A percentile compares a stretch with the other conserved stretches of the same genome.
Conservation (phyloP, 1,140 invertebrate genomes). For the Tetramorium simillimum region DNA sequence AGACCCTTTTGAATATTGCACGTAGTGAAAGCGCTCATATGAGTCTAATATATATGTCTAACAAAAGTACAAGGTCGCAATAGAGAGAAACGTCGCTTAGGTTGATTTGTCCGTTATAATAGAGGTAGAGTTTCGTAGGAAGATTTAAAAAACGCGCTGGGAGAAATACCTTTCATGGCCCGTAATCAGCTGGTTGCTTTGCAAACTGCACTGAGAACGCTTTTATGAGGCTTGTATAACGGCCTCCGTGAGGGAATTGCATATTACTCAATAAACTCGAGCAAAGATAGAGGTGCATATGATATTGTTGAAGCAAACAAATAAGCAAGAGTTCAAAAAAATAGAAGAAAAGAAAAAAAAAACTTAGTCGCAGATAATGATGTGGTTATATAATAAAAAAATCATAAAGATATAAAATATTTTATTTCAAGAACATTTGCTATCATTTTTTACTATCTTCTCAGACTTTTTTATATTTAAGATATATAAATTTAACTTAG, state of each 20-base stretch:
- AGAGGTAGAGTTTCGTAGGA: not conserved
- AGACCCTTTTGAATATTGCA: slow-evolving; percentile 36
- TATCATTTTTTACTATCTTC: not conserved
- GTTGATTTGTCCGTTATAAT: not conserved
- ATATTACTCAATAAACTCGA: slow-evolving; percentile 1
- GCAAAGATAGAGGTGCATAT: not conserved
- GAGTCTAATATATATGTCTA: not conserved
- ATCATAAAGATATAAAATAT: not conserved
- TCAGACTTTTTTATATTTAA: not conserved
- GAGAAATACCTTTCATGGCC: not conserved
- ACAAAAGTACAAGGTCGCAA: not conserved
- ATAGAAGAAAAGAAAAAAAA: not conserved
- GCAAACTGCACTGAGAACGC: not conserved
- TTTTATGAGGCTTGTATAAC: not conserved
- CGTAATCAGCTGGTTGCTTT: slow-evolving; percentile 35
- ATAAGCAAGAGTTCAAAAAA: not conserved
- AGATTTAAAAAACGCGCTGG: slow-evolving; percentile 2
- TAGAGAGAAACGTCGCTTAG: not conserved
- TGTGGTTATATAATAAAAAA: not conserved
- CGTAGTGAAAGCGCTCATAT: not conserved
- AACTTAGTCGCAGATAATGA: not conserved
- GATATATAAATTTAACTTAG: not conserved
- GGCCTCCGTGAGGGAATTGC: not conserved
- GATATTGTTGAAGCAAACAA: slow-evolving; percentile 3
- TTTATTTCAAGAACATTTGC: not conserved